phyloP scores from a whole-genome alignment of 2,797 vertebrate genomes.

The Gadopsis bispinosus region DNA sequence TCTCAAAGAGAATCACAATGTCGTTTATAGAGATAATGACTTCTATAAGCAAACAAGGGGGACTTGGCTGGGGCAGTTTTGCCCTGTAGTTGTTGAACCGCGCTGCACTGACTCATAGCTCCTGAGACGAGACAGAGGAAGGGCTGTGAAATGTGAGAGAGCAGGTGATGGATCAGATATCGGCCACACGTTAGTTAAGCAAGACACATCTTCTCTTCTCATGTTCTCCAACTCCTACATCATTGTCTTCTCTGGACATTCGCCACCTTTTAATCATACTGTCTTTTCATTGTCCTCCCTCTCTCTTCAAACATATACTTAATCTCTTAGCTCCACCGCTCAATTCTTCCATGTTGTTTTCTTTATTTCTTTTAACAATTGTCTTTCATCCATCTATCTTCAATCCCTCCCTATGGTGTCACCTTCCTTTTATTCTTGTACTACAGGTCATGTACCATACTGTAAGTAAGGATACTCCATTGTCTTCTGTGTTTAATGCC shows the following conservation, averaged over 20 bases:
- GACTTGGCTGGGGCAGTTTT: slow-evolving; percentile 6
- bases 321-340: slow-evolving; percentile 16
- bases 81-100: slow-evolving; percentile 27
- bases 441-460: not conserved
- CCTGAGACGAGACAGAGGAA: slow-evolving; percentile 28
- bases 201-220: slow-evolving; percentile 55
- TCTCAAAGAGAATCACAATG: slow-evolving; percentile 9
- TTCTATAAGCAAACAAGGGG: slow-evolving; percentile 4
- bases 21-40: slow-evolving; percentile 22
- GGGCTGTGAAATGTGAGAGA: slow-evolving; percentile 62
- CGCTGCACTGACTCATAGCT: slow-evolving; percentile 46
- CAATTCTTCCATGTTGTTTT: slow-evolving; percentile 27
- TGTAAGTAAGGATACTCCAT: slow-evolving; percentile 7
- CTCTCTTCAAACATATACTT: slow-evolving; percentile 19
- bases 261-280: slow-evolving; percentile 37
- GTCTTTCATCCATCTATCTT: slow-evolving; percentile 33
- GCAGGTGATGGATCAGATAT: slow-evolving; percentile 56
- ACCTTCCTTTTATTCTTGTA: slow-evolving; percentile 37
- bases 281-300: slow-evolving; percentile 25
- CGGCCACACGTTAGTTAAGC: slow-evolving; percentile 66
- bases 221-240: slow-evolving; percentile 53
- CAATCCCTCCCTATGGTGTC: slow-evolving; percentile 5
- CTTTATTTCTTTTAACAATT: slow-evolving; percentile 30
- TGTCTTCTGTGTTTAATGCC: slow-evolving; percentile 20
- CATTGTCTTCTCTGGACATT: slow-evolving; percentile 43